Base-by-base conservation (phyloP, 2,113 vertebrate genomes). In the Etia nguti region DNA sequence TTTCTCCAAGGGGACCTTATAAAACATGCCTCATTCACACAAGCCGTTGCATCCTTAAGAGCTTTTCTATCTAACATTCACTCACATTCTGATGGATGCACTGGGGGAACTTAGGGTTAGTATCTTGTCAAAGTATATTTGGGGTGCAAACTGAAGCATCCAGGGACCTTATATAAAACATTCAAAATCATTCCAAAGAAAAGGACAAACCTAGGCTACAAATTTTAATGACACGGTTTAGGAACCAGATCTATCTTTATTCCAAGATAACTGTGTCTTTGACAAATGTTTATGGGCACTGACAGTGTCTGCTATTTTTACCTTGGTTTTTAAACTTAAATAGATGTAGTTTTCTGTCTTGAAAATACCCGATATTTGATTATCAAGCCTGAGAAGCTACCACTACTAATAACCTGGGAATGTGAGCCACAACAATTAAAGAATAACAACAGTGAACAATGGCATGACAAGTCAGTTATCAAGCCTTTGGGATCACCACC, bases 81-180 rank as follows among this genome's bases (percentile, higher is more conserved):
- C 31, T 62, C 31, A 62, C 16, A 36, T 36, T 65, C 31, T 2
- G 2, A 3, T n/a, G 60, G 60, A 65, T 65, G 60, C 60, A 65
- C 31, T 36, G 60, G 18, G 60, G 0, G 29, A 36, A 36, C 59
- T 11, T 0, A 1, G 59, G 59, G 0, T 65, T 36, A 65, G 31
- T 36, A 65, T 65, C 59, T 36, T n/a, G 18, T 12, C 6, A 0
- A 36, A 62, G 59, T 62, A 0, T 62, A 3, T 0, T 62, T 36
- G 59, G 36, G 18, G n/a, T 36, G 31, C 4, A 36, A 65, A 65
- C 31, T 12, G 18, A 65, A 2, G 31, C 60, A 36, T 65, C 56
- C 13, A 29, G 26, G 24, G 56, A 59, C 34, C 0, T 68, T 68
- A 7, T 13, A 20, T 0, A 65, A 22, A 65, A n/a, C 31, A 38